Evolutionary conservation across 2,113 vertebrate species (phyloP), one percentile per base, ranked within the genome.

Genomic region (Geococcyx californianus): DNA sequence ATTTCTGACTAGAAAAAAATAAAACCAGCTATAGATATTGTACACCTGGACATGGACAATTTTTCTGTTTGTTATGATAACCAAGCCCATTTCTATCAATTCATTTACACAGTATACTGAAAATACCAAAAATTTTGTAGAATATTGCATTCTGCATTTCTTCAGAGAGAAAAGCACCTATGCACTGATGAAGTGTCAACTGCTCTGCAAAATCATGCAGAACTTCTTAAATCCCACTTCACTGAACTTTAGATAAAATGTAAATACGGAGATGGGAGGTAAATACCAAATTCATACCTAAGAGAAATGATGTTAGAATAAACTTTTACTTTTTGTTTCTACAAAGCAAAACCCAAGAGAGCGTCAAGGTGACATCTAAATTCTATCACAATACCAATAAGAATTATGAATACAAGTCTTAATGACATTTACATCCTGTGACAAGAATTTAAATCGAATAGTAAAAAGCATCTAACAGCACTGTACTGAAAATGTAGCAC

Each of bases 21-120:
- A 34, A 17, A 2, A 0, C 0, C 49, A 55, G 7, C 9, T 54
- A 33, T 31, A 78, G 21, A 54, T 44, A 60, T 0, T 68, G 20
- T 42, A 42, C 13, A 52, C 17, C 10, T 63, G 11, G 10, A 59
- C 0, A 3, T 20, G 14, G 31, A 7, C 11, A 72, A 8, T 33
- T 74, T 60, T 91, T 55, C 47, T 29, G 5, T 83, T 28, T 66
- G 3, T 28, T 73, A 60, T 9, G 38, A 70, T 21, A 7, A 68
- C 23, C 25, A 58, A 74, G 14, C 8, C 6, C 11, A 8, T 84
- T 90, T 73, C 17, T 45, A 76, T 20, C 14, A 62, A 58, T 54
- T 74, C 0, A 20, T n/a, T 86, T 60, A 64, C 8, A 79, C 2
- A 56, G 16, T 19, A 52, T 31, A 63, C 24, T 47, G 49, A 90